Conservation (phyloP, 2,888 invertebrate genomes). For the Tenodera sinensis region DNA sequence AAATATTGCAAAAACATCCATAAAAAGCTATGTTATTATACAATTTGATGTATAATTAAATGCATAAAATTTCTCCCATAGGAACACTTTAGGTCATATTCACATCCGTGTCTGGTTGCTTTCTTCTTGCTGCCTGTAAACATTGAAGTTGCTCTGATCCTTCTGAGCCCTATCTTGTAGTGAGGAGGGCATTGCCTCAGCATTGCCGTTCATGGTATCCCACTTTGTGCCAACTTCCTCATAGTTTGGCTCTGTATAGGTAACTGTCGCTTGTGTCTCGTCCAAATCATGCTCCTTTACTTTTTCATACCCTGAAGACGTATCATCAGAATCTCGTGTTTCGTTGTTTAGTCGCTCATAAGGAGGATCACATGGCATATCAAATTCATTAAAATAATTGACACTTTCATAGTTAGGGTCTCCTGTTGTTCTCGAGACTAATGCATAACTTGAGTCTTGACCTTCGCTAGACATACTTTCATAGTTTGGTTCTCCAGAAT, state of each 20-base stretch:
- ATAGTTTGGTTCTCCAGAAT: constrained; percentile 63
- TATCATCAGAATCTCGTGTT: constrained; percentile 24
- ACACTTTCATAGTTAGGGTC: constrained; percentile 66
- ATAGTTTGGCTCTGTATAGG: constrained; percentile 5
- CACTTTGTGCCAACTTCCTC: constrained; percentile 19
- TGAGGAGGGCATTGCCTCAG: neutral
- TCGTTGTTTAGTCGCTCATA: constrained; percentile 57
- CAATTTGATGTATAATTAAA: neutral
- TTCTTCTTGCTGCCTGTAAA: neutral
- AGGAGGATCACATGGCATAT: constrained; percentile 65
- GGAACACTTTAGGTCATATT: neutral
- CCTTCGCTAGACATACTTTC: constrained; percentile 63
- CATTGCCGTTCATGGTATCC: neutral
- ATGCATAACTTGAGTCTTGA: constrained; percentile 58
- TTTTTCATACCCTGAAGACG: constrained; percentile 18
- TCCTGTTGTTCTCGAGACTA: constrained; percentile 51
- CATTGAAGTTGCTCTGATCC: neutral
- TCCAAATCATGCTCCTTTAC: neutral
- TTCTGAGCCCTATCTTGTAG: neutral
- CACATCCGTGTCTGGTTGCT: neutral
- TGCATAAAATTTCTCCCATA: neutral
- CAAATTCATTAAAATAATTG: constrained; percentile 59
- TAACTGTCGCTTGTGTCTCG: neutral
- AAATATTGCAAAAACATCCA: neutral
- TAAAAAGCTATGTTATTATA: neutral